These are phyloP conservation scores for Microchrysa polita DNA, from an alignment of 2,888 invertebrate species.

Conservation along the genomic window DNA sequence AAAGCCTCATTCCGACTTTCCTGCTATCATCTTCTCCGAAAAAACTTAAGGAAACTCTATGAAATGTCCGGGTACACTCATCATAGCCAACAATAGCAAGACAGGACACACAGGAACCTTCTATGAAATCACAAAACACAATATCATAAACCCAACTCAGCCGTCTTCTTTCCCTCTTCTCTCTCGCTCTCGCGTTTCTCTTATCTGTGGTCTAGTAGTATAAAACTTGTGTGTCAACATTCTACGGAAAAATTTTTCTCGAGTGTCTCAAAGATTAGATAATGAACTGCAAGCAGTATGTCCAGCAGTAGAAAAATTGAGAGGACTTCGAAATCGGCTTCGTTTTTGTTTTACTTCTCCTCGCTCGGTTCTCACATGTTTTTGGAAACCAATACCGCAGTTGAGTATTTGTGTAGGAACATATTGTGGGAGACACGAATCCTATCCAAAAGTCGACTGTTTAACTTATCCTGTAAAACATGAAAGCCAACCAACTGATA, in stretches of 20 bases:
- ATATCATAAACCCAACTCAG: too few species aligned
- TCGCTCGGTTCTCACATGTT: not conserved
- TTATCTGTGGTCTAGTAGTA: not conserved
- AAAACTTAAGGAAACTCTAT: too few species aligned
- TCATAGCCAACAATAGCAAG: too few species aligned
- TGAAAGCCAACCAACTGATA: not conserved
- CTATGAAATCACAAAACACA: too few species aligned
- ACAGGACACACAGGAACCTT: too few species aligned
- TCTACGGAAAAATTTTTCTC: not conserved
- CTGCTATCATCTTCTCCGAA: too few species aligned
- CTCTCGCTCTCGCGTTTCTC: not conserved
- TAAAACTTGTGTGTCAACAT: not conserved
- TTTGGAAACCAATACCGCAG: not conserved
- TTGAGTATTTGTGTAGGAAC: not conserved
- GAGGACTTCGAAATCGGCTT: not conserved
- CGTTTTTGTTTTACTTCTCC: not conserved
- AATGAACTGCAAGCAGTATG: slow-evolving; percentile 30
- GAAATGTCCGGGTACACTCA: too few species aligned
- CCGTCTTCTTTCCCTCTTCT: too few species aligned
- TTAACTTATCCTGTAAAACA: slow-evolving; percentile 13
- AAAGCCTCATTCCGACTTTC: too few species aligned
- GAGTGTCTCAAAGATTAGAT: slow-evolving; percentile 28
- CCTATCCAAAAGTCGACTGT: not conserved
- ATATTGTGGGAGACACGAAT: not conserved
- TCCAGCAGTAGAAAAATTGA: slow-evolving; percentile 12